Conservation (phyloP, 2,888 invertebrate genomes). For the Drosophila fulvimacula region DNA sequence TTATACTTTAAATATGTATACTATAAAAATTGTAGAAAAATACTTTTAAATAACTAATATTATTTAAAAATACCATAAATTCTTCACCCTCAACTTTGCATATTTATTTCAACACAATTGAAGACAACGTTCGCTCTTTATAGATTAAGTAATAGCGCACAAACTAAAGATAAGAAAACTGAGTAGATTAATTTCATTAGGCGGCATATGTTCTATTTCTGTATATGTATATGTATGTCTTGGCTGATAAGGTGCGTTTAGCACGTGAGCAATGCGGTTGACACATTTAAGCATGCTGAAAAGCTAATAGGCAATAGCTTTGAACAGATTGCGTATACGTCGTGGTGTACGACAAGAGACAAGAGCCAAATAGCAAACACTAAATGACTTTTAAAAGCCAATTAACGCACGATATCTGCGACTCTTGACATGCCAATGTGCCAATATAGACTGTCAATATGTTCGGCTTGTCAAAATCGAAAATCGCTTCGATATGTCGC, state of each 20-base stretch:
- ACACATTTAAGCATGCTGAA: slow-evolving; percentile 38
- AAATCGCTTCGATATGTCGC: slow-evolving; percentile 45
- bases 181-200: slow-evolving; percentile 29
- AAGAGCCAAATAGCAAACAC: slow-evolving; percentile 43
- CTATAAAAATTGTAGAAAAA: background rate
- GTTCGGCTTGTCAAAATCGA: slow-evolving; percentile 40
- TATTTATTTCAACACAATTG: slow-evolving; percentile 6
- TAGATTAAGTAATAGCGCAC: slow-evolving; percentile 22
- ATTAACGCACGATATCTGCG: slow-evolving; percentile 61
- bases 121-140: slow-evolving; percentile 23
- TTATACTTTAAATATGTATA: background rate
- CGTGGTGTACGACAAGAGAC: slow-evolving; percentile 25
- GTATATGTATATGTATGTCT: background rate
- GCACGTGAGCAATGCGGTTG: slow-evolving; percentile 63
- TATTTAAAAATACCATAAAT: background rate
- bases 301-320: slow-evolving; percentile 22
- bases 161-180: slow-evolving; percentile 39
- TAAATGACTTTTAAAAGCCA: slow-evolving; percentile 71
- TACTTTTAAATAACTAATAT: background rate
- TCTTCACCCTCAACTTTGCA: background rate
- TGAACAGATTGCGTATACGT: slow-evolving; percentile 53
- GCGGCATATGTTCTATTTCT: slow-evolving; percentile 7
- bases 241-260: slow-evolving; percentile 36
- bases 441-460: slow-evolving; percentile 47
- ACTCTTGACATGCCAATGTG: slow-evolving; percentile 37